Conservation (phyloP, 2,797 vertebrate genomes). For the Anguilla pacifica region DNA sequence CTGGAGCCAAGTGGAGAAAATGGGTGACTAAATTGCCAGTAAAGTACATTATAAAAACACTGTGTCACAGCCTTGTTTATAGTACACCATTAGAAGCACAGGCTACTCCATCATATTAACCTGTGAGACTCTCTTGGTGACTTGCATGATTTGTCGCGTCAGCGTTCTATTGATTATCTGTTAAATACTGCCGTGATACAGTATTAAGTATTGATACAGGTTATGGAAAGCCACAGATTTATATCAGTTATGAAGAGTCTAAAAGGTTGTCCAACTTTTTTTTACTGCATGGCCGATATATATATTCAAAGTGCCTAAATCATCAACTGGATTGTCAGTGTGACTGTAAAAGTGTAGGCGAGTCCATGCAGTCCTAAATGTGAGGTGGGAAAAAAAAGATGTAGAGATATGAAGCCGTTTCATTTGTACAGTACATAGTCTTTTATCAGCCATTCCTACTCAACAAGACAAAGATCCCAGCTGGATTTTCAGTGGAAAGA, state of each 20-base stretch:
- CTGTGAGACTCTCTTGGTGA: background rate
- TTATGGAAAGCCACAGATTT: background rate
- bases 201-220: background rate
- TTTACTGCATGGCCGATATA: background rate
- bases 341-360: background rate
- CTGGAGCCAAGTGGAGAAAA: background rate
- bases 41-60: background rate
- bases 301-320: background rate
- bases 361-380: background rate
- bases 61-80: background rate
- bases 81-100: background rate
- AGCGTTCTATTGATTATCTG: background rate
- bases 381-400: background rate
- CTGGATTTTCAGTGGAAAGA: slow-evolving; percentile 19
- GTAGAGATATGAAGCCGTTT: background rate
- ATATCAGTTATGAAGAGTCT: background rate
- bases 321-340: background rate
- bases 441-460: background rate
- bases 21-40: background rate
- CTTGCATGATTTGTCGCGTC: background rate
- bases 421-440: background rate
- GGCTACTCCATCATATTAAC: background rate
- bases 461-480: background rate
- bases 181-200: background rate
- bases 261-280: background rate